These are phyloP conservation scores for Asbolus verrucosus DNA, from an alignment of 1,140 invertebrate genomes.

Conservation along the genomic window DNA sequence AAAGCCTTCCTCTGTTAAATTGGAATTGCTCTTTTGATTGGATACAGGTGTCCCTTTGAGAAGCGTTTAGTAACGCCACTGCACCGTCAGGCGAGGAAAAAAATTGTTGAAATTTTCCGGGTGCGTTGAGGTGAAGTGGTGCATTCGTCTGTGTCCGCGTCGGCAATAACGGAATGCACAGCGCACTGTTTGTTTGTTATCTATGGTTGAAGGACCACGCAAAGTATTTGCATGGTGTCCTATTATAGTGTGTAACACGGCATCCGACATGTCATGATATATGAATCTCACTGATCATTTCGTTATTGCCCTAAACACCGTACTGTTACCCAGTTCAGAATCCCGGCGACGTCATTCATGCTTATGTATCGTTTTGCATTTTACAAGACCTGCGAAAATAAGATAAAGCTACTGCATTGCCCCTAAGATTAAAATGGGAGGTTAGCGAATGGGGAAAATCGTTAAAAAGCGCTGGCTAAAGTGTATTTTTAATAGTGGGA, in stretches of 20 bases:
- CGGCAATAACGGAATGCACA: conserved; percentile 26
- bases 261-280: conserved; percentile 24
- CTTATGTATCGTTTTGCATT: conserved; percentile 11
- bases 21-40: too few relatives aligned
- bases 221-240: conserved; percentile 32
- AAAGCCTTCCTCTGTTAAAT: too few relatives aligned
- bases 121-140: conserved; percentile 30
- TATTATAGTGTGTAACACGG: not conserved
- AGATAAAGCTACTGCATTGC: conserved; percentile 9
- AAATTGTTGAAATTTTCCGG: conserved; percentile 16
- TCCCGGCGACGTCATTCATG: too few relatives aligned
- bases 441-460: not conserved
- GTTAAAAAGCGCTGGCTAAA: conserved; percentile 36
- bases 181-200: conserved; percentile 18
- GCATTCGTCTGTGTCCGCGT: conserved; percentile 25
- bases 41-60: too few relatives aligned
- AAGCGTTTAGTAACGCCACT: not conserved
- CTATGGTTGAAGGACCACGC: conserved; percentile 28
- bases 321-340: not conserved
- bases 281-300: conserved; percentile 2
- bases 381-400: conserved; percentile 8
- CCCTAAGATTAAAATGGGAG: not conserved
- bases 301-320: not conserved
- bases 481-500: conserved; percentile 42
- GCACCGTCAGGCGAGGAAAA: not conserved